A percentile compares a stretch with the other conserved stretches of the same genome.
Evolutionary conservation across 2,113 vertebrate genomes (phyloP).

Genomic region (Amphilophus citrinellus): DNA sequence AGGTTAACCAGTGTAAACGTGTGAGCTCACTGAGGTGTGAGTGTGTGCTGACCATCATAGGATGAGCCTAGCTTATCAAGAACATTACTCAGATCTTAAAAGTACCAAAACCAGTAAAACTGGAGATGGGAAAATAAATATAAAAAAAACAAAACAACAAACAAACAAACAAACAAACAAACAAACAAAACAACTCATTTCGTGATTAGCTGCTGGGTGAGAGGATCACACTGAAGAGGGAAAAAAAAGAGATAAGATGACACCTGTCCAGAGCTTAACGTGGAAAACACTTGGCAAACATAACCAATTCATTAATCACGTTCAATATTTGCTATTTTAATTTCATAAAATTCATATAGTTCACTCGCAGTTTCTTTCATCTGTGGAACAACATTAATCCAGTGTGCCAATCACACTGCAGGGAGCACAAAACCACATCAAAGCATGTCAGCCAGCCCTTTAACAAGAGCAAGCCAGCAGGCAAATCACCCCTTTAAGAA

Average conservation of each 20-base stretch:
- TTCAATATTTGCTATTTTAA: slow-evolving; percentile 66
- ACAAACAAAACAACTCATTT: slow-evolving; percentile 3
- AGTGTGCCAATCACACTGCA: slow-evolving; percentile 73
- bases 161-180: neutral
- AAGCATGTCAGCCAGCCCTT: slow-evolving; percentile 74
- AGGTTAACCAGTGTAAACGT: slow-evolving; percentile 27
- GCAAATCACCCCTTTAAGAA: slow-evolving; percentile 76
- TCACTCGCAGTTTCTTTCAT: slow-evolving; percentile 59
- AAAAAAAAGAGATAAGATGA: slow-evolving; percentile 8
- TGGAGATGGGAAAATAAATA: slow-evolving; percentile 9
- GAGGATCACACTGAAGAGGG: slow-evolving; percentile 9
- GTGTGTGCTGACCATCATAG: slow-evolving; percentile 31
- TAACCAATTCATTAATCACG: slow-evolving; percentile 60
- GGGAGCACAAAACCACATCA: slow-evolving; percentile 74
- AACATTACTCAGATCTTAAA: slow-evolving; percentile 31
- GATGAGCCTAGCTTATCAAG: slow-evolving; percentile 26
- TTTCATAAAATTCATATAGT: slow-evolving; percentile 54
- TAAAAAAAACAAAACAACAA: neutral
- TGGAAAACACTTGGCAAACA: slow-evolving; percentile 53
- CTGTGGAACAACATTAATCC: slow-evolving; percentile 69
- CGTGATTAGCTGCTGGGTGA: slow-evolving; percentile 30
- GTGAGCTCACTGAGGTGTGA: slow-evolving; percentile 33
- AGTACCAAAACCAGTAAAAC: neutral
- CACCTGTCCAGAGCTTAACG: slow-evolving; percentile 56
- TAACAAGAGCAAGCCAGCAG: slow-evolving; percentile 73